phyloP scores from a whole-genome alignment of 2,113 vertebrate species.

The Sylvietta virens region DNA sequence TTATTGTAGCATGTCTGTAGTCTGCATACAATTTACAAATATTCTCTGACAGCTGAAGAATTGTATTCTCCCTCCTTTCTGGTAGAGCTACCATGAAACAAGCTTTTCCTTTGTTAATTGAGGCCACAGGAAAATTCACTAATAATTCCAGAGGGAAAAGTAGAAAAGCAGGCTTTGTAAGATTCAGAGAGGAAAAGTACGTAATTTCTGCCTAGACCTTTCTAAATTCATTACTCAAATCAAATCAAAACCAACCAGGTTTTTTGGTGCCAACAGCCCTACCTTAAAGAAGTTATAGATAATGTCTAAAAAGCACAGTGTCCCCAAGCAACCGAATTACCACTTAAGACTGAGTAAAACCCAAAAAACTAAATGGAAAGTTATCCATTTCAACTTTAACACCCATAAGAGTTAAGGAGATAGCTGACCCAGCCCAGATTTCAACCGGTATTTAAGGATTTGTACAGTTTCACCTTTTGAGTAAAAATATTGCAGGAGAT shows the following conservation, averaged over 20 bases:
- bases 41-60: background rate
- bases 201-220: background rate
- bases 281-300: background rate
- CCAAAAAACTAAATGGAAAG: background rate
- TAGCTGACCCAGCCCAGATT: background rate
- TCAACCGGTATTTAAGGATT: background rate
- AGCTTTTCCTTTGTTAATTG: background rate
- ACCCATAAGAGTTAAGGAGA: background rate
- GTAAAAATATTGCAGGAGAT: background rate
- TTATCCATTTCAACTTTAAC: background rate
- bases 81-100: background rate
- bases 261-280: background rate
- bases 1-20: background rate
- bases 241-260: background rate
- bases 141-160: background rate
- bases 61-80: background rate
- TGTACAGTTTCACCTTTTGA: background rate
- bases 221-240: background rate
- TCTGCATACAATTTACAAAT: background rate
- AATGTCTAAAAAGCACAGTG: background rate
- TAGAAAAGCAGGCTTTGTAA: background rate
- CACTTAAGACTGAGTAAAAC: background rate
- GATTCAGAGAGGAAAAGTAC: background rate
- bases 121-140: background rate
- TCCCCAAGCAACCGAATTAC: background rate